Conservation (phyloP, 2,888 invertebrate species). For the Aleiodes alternator region DNA sequence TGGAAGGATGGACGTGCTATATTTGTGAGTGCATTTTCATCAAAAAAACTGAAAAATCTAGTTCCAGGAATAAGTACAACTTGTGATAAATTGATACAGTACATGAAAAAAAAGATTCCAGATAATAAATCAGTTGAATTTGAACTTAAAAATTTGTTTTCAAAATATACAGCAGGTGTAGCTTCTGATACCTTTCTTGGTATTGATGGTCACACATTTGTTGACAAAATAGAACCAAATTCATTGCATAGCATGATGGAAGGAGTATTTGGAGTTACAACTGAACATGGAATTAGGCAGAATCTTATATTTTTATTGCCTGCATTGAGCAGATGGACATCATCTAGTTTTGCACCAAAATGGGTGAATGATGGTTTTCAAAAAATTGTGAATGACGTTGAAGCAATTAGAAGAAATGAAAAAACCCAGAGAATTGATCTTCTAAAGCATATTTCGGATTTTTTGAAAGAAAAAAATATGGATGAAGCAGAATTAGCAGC, state of each 20-base stretch:
- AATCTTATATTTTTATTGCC: slow-evolving; percentile 39
- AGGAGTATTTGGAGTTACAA: slow-evolving; percentile 37
- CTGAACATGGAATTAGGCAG: slow-evolving; percentile 16
- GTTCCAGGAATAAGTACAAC: background rate
- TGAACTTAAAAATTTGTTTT: slow-evolving; percentile 46
- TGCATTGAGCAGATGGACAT: slow-evolving; percentile 35
- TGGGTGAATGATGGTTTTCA: slow-evolving; percentile 53
- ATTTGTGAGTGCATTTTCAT: slow-evolving; percentile 29
- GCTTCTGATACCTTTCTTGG: slow-evolving; percentile 37
- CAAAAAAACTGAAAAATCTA: slow-evolving; percentile 18
- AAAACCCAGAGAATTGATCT: slow-evolving; percentile 69
- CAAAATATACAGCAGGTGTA: slow-evolving; percentile 45
- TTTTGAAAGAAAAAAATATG: slow-evolving; percentile 15
- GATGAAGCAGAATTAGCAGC: slow-evolving; percentile 69
- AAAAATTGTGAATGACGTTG: slow-evolving; percentile 50
- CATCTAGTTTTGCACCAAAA: slow-evolving; percentile 45
- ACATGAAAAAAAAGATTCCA: slow-evolving; percentile 12
- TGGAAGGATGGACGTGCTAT: slow-evolving; percentile 21
- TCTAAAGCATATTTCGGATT: slow-evolving; percentile 73
- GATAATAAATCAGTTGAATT: slow-evolving; percentile 58
- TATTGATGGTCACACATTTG: slow-evolving; percentile 44
- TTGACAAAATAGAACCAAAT: slow-evolving; percentile 24
- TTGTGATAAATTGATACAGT: slow-evolving; percentile 42
- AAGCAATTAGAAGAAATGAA: slow-evolving; percentile 49
- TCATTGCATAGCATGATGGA: slow-evolving; percentile 47